Evolutionary conservation across 2,113 vertebrate genomes (phyloP).

Genomic region (Lamprotornis superbus): DNA sequence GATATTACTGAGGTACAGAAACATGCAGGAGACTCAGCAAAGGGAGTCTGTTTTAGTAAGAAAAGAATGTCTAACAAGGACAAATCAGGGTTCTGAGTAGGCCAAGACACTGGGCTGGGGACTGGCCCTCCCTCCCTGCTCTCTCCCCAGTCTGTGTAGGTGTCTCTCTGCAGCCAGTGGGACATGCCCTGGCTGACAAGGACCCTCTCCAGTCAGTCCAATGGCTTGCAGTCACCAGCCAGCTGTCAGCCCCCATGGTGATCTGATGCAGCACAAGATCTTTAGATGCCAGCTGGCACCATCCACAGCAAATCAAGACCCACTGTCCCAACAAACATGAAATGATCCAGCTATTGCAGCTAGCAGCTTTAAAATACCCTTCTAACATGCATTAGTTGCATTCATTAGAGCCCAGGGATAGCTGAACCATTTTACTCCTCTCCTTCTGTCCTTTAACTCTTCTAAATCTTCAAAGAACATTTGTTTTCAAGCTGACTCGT

Average conservation of each 20-base stretch:
- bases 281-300: not conserved
- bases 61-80: not conserved
- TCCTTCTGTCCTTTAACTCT: not conserved
- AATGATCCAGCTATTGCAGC: not conserved
- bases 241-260: not conserved
- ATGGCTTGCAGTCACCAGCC: accelerated
- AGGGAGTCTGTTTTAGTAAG: not conserved
- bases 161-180: not conserved
- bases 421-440: not conserved
- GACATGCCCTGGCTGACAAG: not conserved
- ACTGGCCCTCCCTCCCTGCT: not conserved
- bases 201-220: not conserved
- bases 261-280: not conserved
- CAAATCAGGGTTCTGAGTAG: accelerated
- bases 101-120: not conserved
- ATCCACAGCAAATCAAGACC: not conserved
- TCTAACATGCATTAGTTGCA: not conserved
- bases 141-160: not conserved
- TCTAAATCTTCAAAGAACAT: not conserved
- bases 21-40: not conserved
- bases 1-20: not conserved
- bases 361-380: not conserved
- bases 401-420: not conserved
- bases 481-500: constrained; percentile 10
- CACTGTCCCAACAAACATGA: not conserved